Evolutionary conservation across 2,888 invertebrate genomes (phyloP), one percentile per base, ranked within the genome.

Genomic region (Dexiosoma caninum): DNA sequence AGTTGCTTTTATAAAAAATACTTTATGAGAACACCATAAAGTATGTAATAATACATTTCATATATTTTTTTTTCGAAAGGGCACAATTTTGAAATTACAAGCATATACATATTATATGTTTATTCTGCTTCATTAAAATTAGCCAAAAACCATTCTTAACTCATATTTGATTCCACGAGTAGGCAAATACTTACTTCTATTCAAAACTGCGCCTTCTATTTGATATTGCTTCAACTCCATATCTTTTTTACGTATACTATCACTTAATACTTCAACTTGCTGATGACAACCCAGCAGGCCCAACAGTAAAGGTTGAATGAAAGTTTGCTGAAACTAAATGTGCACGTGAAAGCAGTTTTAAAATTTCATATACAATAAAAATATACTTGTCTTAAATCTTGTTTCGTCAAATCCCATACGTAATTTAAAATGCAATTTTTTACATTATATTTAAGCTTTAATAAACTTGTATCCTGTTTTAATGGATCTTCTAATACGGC

Each of bases 171-270:
- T n/a, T n/a, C n/a, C n/a, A n/a, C n/a, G n/a, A n/a, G 4, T 6
- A 23, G 19, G 2, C 21, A 46, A 2, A 19, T 44, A 82, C 84
- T 81, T 82, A 89, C 90, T 84, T 83, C 89, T 83, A 32, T 84
- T 84, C 19, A 89, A 71, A 19, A 84, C 59, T 14, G 84, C 85
- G 5, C 88, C 89, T 59, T 90, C 89, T 0, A 46, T 60, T 55
- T 85, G 86, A 62, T 86, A 90, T 60, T 90, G 88, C 2, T 84
- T 81, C 1, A 90, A 83, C 82, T 90, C 90, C 0, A 80, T 49
- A 59, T 90, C 90, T 64, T 90, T 90, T 55, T 86, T 86, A 1
- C 77, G 79, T 8, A 89, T 64, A 6, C 84, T 78, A 0, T 85
- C 83, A 1, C 85, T 79, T 23, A 89, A 71, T 16, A 84, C 79